phyloP scores from a whole-genome alignment of 2,888 invertebrate genomes.

The Calameuta idolon region DNA sequence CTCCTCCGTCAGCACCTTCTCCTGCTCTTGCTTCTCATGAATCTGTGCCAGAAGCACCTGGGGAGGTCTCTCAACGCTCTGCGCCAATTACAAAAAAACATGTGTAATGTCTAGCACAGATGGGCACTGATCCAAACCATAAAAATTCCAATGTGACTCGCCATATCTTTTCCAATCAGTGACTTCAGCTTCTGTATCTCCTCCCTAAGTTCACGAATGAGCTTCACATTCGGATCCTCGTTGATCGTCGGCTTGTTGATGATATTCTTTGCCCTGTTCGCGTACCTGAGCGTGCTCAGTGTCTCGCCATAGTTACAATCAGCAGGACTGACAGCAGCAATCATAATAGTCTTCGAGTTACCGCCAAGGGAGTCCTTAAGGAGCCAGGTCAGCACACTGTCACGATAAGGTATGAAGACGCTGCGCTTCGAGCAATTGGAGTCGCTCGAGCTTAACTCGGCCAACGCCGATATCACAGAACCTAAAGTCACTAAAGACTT shows the following conservation, averaged over 20 bases:
- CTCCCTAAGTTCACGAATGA: constrained; percentile 85
- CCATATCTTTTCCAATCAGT: constrained; percentile 78
- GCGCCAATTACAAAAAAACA: constrained; percentile 17
- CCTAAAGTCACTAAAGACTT: constrained; percentile 90
- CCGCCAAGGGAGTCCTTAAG: constrained; percentile 90
- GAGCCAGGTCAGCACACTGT: constrained; percentile 90
- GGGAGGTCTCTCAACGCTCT: constrained; percentile 70
- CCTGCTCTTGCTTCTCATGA: constrained; percentile 91
- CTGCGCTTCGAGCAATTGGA: constrained; percentile 64
- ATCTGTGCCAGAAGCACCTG: constrained; percentile 81
- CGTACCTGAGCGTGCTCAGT: constrained; percentile 86
- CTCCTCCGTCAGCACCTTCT: constrained; percentile 89
- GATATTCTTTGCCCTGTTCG: constrained; percentile 90
- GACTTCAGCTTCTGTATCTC: constrained; percentile 86
- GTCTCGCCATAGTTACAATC: constrained; percentile 92
- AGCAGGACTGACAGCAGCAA: constrained; percentile 84
- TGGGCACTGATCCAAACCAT: constrained; percentile 8
- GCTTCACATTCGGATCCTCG: constrained; percentile 89
- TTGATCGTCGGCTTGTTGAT: constrained; percentile 92
- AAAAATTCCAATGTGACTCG: constrained; percentile 56
- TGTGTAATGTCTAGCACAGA: constrained; percentile 17
- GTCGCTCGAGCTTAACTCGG: constrained; percentile 73
- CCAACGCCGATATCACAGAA: constrained; percentile 87
- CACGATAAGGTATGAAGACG: constrained; percentile 87
- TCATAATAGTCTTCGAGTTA: constrained; percentile 93